Evolutionary conservation across 2,797 vertebrate genomes (phyloP), one percentile per base, ranked within the genome.

Genomic region (Monodelphis domestica): DNA sequence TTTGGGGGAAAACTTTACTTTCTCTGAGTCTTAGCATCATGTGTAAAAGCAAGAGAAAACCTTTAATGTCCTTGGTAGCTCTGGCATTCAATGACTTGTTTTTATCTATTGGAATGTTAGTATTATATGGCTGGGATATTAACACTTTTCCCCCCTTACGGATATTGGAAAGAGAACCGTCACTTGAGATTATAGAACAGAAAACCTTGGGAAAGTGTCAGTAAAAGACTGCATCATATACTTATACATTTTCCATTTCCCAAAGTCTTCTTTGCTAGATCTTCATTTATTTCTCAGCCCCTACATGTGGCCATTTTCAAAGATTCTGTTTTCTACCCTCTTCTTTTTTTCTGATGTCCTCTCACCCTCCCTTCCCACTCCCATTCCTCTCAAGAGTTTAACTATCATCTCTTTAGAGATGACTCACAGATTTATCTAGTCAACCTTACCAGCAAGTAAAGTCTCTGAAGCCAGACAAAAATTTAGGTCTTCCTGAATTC

Each of bases 111-210:
- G 38, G n/a, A 84, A 84, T 45, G 70, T 26, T 50, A 38, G 38
- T 50, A 84, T 24, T 38, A 70, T 96, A 93, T 89, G 45, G 92
- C 93, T 97, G 89, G 59, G 51, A 91, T 94, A 53, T 94, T 89
- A 94, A 95, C 95, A 24, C 53, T 90, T 93, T 53, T 78, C 94
- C 96, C 95, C 92, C 63, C 94, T 95, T 95, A 70, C 87, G 93
- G 87, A 92, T 78, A 54, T 92, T 59, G 92, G 91, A 90, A 93
- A 93, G 94, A 93, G 92, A 94, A 94, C 54, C 91, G 70, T 70
- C 94, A 59, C 90, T 91, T 95, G 57, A 94, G 94, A 91, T 2
- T 84, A 55, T 30, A 93, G 87, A 88, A 53, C 52, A 91, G 92
- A 56, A 94, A 93, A 88, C 53, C 30, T 84, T 89, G 56, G 57